These are phyloP conservation scores for Haemorhous mexicanus DNA, from an alignment of 2,113 vertebrate genomes.

Conservation along the genomic window DNA sequence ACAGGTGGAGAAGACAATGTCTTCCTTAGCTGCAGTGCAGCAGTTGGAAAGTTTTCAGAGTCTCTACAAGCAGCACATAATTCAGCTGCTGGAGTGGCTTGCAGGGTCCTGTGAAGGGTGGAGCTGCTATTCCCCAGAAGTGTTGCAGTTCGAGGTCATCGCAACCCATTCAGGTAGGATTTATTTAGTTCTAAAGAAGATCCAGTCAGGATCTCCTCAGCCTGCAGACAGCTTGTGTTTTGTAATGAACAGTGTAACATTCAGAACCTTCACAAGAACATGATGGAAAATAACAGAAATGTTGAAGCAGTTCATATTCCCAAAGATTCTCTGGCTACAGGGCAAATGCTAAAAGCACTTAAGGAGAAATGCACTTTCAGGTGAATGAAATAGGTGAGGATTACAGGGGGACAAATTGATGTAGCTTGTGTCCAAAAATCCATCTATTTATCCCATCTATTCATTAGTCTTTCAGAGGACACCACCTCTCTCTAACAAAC, in stretches of 20 bases:
- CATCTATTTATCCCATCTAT: not conserved
- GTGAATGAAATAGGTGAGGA: not conserved
- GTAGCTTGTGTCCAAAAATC: not conserved
- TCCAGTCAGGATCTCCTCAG: not conserved
- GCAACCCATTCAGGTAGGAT: conserved; percentile 82
- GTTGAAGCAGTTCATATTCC: not conserved
- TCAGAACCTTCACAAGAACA: not conserved
- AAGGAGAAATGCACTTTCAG: not conserved
- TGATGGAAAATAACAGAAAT: not conserved
- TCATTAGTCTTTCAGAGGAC: not conserved
- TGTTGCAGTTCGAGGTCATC: conserved; percentile 81
- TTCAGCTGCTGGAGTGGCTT: conserved; percentile 82
- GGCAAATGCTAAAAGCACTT: not conserved
- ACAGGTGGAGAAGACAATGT: conserved; percentile 79
- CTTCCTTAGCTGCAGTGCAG: conserved; percentile 75
- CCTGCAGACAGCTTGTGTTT: not conserved
- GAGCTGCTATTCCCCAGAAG: conserved; percentile 79
- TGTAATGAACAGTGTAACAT: not conserved
- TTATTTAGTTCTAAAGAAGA: not conserved
- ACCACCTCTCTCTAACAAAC: not conserved
- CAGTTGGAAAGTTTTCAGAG: conserved; percentile 50
- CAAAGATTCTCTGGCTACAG: not conserved
- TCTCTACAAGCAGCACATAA: conserved; percentile 82
- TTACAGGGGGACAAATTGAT: not conserved
- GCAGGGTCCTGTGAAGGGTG: conserved; percentile 74